Conservation (phyloP, 1,140 invertebrate genomes). For the Hypothenemus hampei region DNA sequence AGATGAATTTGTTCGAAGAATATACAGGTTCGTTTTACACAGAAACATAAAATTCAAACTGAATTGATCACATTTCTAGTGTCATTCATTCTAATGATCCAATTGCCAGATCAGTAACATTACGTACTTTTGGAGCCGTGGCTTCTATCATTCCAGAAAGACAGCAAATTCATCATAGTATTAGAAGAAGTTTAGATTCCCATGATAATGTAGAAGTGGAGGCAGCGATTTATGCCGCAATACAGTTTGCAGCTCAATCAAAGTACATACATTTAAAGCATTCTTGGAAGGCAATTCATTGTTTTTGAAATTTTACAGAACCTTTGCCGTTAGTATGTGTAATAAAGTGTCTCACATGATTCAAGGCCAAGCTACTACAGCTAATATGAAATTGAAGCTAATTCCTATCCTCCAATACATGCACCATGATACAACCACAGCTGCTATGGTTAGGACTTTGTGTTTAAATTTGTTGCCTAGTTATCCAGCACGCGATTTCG, state of each 20-base stretch:
- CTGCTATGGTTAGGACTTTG: slow-evolving; percentile 73
- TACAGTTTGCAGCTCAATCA: slow-evolving; percentile 87
- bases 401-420: slow-evolving; percentile 91
- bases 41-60: background rate
- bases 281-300: slow-evolving; percentile 2
- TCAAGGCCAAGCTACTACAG: slow-evolving; percentile 82
- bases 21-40: slow-evolving; percentile 53
- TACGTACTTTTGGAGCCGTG: slow-evolving; percentile 86
- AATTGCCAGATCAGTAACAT: slow-evolving; percentile 82
- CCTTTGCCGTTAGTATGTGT: slow-evolving; percentile 95
- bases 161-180: slow-evolving; percentile 93
- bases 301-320: slow-evolving; percentile 50
- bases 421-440: slow-evolving; percentile 85
- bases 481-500: slow-evolving; percentile 85
- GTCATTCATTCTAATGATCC: slow-evolving; percentile 97
- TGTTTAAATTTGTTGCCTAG: slow-evolving; percentile 76
- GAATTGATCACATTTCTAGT: slow-evolving; percentile 45
- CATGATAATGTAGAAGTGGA: slow-evolving; percentile 93
- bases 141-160: slow-evolving; percentile 89
- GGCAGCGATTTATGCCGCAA: slow-evolving; percentile 92
- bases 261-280: slow-evolving; percentile 48
- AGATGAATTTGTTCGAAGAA: slow-evolving; percentile 88
- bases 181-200: slow-evolving; percentile 86
- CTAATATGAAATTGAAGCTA: slow-evolving; percentile 84
- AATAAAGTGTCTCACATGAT: slow-evolving; percentile 95